Conservation (phyloP, 2,888 invertebrate species). For the Liodrosophila aerea region DNA sequence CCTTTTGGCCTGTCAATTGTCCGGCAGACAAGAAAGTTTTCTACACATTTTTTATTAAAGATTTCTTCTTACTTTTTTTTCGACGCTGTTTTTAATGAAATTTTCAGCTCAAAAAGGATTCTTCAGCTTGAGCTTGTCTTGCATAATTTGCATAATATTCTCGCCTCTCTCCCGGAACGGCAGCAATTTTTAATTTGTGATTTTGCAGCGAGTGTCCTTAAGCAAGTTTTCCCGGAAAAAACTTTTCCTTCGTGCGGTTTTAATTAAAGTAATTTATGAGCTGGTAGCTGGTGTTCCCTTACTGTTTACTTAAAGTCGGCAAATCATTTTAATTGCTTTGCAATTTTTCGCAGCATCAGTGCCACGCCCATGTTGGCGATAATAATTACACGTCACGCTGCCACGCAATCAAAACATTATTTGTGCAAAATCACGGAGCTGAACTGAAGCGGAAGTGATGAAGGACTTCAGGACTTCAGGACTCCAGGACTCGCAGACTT, state of each 20-base stretch:
- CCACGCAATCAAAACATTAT: constrained; percentile 80
- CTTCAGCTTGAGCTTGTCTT: constrained; percentile 24
- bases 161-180: too few species aligned
- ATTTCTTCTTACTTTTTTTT: too few species aligned
- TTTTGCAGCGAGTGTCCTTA: constrained; percentile 57
- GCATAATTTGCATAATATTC: constrained; percentile 68
- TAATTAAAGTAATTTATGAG: constrained; percentile 59
- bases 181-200: constrained; percentile 69
- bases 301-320: constrained; percentile 42
- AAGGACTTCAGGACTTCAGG: constrained; percentile 63
- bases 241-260: constrained; percentile 30
- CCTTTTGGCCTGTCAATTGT: constrained; percentile 65
- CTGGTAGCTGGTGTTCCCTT: constrained; percentile 21
- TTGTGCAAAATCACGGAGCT: constrained; percentile 80
- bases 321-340: constrained; percentile 73
- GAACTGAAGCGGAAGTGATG: constrained; percentile 81
- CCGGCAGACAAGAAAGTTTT: constrained; percentile 62
- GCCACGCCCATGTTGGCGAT: constrained; percentile 59
- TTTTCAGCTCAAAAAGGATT: constrained; percentile 68
- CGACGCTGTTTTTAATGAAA: constrained; percentile 68
- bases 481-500: constrained; percentile 43
- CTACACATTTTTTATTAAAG: constrained; percentile 63
- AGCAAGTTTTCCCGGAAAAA: constrained; percentile 42
- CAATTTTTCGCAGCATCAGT: constrained; percentile 48
- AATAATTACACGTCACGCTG: constrained; percentile 81